Base-by-base conservation (phyloP, 2,797 vertebrate species). In the Balearica regulorum region DNA sequence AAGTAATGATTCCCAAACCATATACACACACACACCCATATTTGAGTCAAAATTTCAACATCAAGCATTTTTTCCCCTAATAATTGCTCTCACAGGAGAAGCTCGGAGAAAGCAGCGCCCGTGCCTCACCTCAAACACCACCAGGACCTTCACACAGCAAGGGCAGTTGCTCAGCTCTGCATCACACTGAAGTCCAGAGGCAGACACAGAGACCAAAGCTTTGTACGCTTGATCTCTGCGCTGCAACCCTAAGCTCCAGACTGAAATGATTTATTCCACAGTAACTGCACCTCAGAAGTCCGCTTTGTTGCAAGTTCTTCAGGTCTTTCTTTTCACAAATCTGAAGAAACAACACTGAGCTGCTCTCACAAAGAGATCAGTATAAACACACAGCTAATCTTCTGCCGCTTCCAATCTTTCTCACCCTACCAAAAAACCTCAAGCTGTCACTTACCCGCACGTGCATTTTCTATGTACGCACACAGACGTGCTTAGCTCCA, bases 401-500 rank as follows among this genome's bases (percentile, higher is more conserved):
- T 81, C 16, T 51, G 43, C 49, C 6, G 2, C 53, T 64, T 86
- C 33, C 29, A 13, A 9, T 33, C 53, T 79, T 87, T 62, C 14
- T 53, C 10, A 51, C 8, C 2, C n/a, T 41, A 57, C 24, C n/a
- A 64, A 84, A 92, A 65, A 9, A 19, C 24, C 49, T 65, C 21
- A 81, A 84, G 28, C 16, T 91, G 73, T 53, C 82, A 81, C 20
- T 39, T 33, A 88, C 17, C 17, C 5, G 0, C 14, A 10, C 0
- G 0, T 13, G 16, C 37, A 46, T 69, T 33, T 80, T 88, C 46
- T 70, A 55, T 0, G 0, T 49, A 43, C 1, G 1, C 1, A 1
- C 17, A 57, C 20, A 71, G 43, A 62, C 0, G 0, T 13, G 21
- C 55, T 80, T 35, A 88, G 39, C 46, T 87, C 48, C 48, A 73